phyloP scores from a whole-genome alignment of 2,888 invertebrate species.

The Cerceris rybyensis region DNA sequence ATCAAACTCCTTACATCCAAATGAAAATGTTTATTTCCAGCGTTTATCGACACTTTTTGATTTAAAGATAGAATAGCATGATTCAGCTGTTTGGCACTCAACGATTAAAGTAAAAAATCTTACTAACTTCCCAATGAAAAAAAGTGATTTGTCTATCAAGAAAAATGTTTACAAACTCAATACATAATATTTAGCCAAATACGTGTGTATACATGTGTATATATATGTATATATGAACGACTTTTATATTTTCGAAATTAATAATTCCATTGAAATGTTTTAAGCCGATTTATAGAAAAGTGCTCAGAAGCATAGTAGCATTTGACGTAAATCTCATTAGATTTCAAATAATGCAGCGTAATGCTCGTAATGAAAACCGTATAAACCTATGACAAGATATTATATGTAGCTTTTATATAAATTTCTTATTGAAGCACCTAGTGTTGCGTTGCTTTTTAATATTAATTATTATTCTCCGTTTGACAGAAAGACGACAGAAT shows the following conservation, averaged over 20 bases:
- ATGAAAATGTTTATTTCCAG: no score
- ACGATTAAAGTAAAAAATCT: background rate
- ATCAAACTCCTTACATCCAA: no score
- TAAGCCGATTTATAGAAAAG: slow-evolving; percentile 24
- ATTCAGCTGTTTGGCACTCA: no score
- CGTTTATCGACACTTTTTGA: no score
- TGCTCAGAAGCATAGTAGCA: slow-evolving; percentile 33
- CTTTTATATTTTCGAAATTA: slow-evolving; percentile 26
- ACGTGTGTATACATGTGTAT: no score
- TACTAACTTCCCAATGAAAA: background rate
- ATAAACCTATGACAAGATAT: slow-evolving; percentile 35
- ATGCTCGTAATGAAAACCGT: slow-evolving; percentile 35
- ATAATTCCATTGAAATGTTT: slow-evolving; percentile 21
- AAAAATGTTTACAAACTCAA: no score
- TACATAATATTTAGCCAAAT: no score
- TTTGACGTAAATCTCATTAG: slow-evolving; percentile 27
- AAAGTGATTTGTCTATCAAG: background rate
- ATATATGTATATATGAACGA: slow-evolving; percentile 1
- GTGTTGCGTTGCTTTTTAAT: slow-evolving; percentile 24
- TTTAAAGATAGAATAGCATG: no score
- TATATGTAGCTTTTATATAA: slow-evolving; percentile 41
- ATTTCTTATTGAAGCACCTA: slow-evolving; percentile 41
- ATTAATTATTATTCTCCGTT: slow-evolving; percentile 85
- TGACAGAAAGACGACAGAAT: slow-evolving; percentile 88
- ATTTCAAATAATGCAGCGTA: slow-evolving; percentile 12